Evolutionary conservation across 2,797 vertebrate genomes (phyloP).

Genomic region (Anableps anableps): DNA sequence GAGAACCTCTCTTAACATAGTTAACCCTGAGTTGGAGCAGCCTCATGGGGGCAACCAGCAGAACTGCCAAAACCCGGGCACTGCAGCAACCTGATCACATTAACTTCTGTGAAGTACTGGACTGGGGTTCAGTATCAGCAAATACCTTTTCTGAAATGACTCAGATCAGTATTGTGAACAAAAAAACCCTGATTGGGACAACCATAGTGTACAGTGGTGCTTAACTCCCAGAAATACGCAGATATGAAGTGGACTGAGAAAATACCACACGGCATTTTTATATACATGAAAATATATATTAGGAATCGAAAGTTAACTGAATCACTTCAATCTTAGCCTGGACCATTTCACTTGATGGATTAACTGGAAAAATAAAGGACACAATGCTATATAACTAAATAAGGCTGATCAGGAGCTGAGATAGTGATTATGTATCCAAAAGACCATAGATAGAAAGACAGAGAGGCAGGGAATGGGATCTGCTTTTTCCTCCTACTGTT

Average conservation of each 20-base stretch:
- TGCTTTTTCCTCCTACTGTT: slow-evolving; percentile 73
- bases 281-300: too few relatives aligned
- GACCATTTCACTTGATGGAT: slow-evolving; percentile 83
- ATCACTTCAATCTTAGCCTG: slow-evolving; percentile 76
- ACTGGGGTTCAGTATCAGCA: neutral
- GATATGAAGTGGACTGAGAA: slow-evolving; percentile 49
- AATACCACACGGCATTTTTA: slow-evolving; percentile 64
- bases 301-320: slow-evolving; percentile 72
- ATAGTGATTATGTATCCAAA: slow-evolving; percentile 75
- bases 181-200: neutral
- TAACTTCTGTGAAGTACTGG: slow-evolving; percentile 1
- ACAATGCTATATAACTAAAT: slow-evolving; percentile 80
- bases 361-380: slow-evolving; percentile 83
- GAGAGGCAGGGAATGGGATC: slow-evolving; percentile 61
- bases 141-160: neutral
- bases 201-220: neutral
- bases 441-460: slow-evolving; percentile 60
- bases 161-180: neutral
- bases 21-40: neutral
- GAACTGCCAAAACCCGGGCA: neutral
- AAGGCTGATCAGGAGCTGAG: slow-evolving; percentile 74
- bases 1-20: neutral
- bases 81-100: neutral
- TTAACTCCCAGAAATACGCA: slow-evolving; percentile 30
- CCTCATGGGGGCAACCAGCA: neutral